Percentiles rank a stretch among this genome's conserved stretches.
Evolutionary conservation across 2,888 invertebrate genomes (phyloP).

Genomic region (Hipparchia semele): DNA sequence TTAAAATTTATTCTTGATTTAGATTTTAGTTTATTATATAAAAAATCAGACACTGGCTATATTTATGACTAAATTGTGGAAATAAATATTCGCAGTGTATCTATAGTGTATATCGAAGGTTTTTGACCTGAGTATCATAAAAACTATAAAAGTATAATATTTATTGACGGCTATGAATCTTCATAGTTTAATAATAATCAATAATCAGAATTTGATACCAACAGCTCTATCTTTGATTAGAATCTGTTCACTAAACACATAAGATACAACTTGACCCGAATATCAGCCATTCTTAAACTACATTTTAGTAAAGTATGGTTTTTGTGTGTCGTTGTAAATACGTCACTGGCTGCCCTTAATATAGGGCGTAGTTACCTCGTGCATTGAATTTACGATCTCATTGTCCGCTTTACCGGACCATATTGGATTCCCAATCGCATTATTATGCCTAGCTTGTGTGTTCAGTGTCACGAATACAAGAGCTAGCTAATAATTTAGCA

Average conservation of each 20-base stretch:
- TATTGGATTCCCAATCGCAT: conserved; percentile 25
- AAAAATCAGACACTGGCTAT: too few relatives aligned
- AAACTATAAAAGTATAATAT: too few relatives aligned
- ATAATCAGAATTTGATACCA: not conserved
- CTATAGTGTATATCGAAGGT: too few relatives aligned
- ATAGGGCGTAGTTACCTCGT: conserved; percentile 3
- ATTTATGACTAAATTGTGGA: too few relatives aligned
- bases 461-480: not conserved
- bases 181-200: not conserved
- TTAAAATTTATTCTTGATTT: too few relatives aligned
- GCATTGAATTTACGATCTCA: conserved; percentile 26
- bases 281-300: not conserved
- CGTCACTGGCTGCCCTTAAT: not conserved
- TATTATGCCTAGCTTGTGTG: conserved; percentile 15
- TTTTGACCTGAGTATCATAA: too few relatives aligned
- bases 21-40: too few relatives aligned
- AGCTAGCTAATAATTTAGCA: not conserved
- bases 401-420: conserved; percentile 21
- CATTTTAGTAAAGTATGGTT: not conserved
- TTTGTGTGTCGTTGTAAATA: not conserved
- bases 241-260: not conserved
- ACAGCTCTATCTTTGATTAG: not conserved
- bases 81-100: too few relatives aligned
- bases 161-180: too few relatives aligned
- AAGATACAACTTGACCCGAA: not conserved